Evolutionary conservation across 1,140 invertebrate genomes (phyloP).

Genomic region (Pissodes strobi): DNA sequence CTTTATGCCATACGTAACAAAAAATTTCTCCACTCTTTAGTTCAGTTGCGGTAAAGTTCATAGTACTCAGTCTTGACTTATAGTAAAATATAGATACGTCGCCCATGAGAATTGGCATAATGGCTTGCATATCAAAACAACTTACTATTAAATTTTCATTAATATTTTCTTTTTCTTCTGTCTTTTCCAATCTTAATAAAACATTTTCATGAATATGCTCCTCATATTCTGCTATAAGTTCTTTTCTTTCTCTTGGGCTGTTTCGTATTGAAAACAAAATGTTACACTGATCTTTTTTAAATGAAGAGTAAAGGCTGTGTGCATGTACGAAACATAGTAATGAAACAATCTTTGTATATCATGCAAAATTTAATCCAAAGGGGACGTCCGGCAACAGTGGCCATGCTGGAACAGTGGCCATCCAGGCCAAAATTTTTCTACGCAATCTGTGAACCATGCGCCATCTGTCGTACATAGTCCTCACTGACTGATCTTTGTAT

Average conservation of each 20-base stretch:
- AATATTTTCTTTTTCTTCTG: slow-evolving; percentile 42
- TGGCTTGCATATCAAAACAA: slow-evolving; percentile 44
- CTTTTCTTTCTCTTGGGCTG: background rate
- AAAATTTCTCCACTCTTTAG: slow-evolving; percentile 33
- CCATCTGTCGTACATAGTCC: no score
- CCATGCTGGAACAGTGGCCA: no score
- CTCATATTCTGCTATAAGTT: background rate
- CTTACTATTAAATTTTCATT: slow-evolving; percentile 5
- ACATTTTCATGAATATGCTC: background rate
- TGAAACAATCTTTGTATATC: no score
- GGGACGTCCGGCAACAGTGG: no score
- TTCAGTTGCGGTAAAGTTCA: slow-evolving; percentile 51
- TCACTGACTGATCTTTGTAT: no score
- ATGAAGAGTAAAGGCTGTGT: no score
- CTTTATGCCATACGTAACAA: slow-evolving; percentile 58
- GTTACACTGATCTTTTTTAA: background rate
- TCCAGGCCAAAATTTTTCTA: no score
- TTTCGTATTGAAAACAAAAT: background rate
- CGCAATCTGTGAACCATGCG: no score
- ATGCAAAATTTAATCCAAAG: no score
- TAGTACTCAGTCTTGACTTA: slow-evolving; percentile 46
- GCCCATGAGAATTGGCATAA: slow-evolving; percentile 46
- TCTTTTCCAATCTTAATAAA: slow-evolving; percentile 40
- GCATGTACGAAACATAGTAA: no score
- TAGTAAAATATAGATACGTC: slow-evolving; percentile 46